Evolutionary conservation across 2,797 vertebrate species (phyloP), one percentile per base, ranked within the genome.

Genomic region (Myripristis murdjan): DNA sequence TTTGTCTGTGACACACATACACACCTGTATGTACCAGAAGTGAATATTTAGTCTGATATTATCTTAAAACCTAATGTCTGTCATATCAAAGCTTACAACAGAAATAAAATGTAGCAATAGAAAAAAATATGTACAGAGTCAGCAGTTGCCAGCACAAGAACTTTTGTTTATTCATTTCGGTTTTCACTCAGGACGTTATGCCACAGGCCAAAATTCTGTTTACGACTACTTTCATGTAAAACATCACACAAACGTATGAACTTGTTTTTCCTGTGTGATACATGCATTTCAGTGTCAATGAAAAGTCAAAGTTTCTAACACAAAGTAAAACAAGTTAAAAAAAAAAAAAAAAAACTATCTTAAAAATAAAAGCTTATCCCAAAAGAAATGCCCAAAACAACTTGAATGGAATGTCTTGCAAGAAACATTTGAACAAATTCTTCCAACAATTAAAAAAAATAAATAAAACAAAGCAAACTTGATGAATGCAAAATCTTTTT

Each of bases 1-100:
- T 41, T 11, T 6, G 14, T 89, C 85, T 86, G 87, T 90, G 86
- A 58, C 61, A 81, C 90, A 90, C 85, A 60, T 62, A 59, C 62
- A 81, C 90, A 90, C 85, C 85, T 90, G 89, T 81, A 83, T 0
- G 1, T 1, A 18, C 18, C 33, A 54, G 80, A 72, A 70, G 48
- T 35, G 22, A 77, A 75, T 20, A 5, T 66, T 56, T 82, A 3
- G 20, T 69, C 37, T 75, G 85, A 87, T 81, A 69, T 73, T 1
- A 84, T 86, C 79, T 83, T n/a, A 18, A 0, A 0, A n/a, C 23
- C 47, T 2, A 33, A 43, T 51, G 8, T 0, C 14, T 1, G 14
- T 41, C 39, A 41, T 14, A 41, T 14, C 14, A 14, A 41, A 14
- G 15, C 14, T 41, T 6, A 11, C n/a, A n/a, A n/a, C n/a, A n/a